Evolutionary conservation across 2,113 vertebrate species (phyloP).

Genomic region (Onychorhynchus coronatus): DNA sequence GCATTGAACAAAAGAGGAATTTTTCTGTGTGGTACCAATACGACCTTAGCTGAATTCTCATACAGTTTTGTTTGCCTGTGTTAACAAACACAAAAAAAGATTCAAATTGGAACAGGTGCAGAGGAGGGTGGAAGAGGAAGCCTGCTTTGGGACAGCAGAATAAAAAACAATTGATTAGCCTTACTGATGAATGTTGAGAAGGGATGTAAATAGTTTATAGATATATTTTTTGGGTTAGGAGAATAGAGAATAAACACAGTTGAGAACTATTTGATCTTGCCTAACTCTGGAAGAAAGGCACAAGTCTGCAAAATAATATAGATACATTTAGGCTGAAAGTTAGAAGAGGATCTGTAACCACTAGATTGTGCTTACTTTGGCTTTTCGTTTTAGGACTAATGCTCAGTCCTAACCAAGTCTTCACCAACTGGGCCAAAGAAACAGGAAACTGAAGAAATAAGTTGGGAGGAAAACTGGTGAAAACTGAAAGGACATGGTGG

Average conservation of each 20-base stretch:
- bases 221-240: background rate
- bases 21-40: constrained; percentile 8
- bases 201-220: background rate
- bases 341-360: background rate
- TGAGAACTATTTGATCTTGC: background rate
- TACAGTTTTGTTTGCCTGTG: background rate
- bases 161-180: background rate
- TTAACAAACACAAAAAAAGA: background rate
- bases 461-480: background rate
- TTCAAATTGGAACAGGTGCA: background rate
- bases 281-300: background rate
- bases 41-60: background rate
- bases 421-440: background rate
- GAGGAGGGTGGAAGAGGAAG: background rate
- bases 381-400: background rate
- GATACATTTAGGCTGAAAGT: background rate
- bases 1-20: background rate
- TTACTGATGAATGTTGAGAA: background rate
- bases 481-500: background rate
- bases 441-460: background rate
- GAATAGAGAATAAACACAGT: background rate
- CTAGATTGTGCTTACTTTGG: background rate
- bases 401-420: background rate
- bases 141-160: background rate
- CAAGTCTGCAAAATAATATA: background rate